Evolutionary conservation across 2,888 invertebrate genomes (phyloP), one percentile per base, ranked within the genome.

Genomic region (Muscina levida): DNA sequence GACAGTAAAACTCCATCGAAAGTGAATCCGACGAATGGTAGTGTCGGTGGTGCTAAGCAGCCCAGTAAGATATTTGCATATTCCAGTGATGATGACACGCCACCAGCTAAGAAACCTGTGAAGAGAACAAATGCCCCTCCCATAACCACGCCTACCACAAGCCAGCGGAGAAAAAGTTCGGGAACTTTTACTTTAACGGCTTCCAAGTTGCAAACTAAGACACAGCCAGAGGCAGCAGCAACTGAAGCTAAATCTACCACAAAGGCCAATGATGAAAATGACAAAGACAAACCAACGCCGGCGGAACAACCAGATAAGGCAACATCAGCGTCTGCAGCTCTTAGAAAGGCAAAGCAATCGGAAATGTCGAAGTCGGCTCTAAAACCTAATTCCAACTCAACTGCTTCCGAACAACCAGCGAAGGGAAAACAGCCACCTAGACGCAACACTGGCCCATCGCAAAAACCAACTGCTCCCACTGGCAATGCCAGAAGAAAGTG

Each of bases 31-130:
- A 76, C 44, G 75, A 85, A 84, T 67, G 87, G 73, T 75, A 83
- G 85, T 83, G 31, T 31, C 8, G 83, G 77, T 13, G 82, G 65
- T 70, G 91, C 65, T 88, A 83, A 84, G 90, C 82, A 91, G 90
- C 84, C 85, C 19, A 83, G 84, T 15, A 92, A 92, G 86, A 89
- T 90, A 8, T 92, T 91, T 19, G 90, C 91, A 15, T 93, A 93
- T 59, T 93, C 93, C 1, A 94, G 93, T 83, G 94, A 94, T 80
- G 94, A 93, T 83, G 93, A 93, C 24, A 85, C 90, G 8, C 91
- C 91, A 0, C 86, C 87, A 37, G 82, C 84, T 59, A 90, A 88
- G 83, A 87, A 83, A 77, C 84, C 85, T 48, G 85, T 81, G 22
- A 81, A 81, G 65, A 74, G 77, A 39, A 19, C 74, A 11, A 37